Evolutionary conservation across 2,888 invertebrate genomes (phyloP).

Genomic region (Amphimallon solstitiale): DNA sequence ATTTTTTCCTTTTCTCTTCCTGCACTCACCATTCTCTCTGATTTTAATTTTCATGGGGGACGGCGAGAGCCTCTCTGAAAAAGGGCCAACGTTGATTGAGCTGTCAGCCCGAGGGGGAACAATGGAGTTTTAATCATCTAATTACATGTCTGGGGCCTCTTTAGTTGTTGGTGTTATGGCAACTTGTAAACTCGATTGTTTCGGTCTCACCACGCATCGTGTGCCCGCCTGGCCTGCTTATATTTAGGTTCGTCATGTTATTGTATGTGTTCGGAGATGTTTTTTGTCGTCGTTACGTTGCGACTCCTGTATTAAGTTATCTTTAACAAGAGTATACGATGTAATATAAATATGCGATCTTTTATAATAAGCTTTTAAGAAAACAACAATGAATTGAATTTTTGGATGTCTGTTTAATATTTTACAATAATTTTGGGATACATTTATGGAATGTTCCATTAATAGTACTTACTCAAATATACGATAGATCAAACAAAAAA

Average conservation of each 20-base stretch:
- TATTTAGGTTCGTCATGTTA: background rate
- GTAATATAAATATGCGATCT: too few relatives aligned
- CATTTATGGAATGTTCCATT: too few relatives aligned
- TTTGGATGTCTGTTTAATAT: too few relatives aligned
- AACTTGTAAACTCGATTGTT: constrained; percentile 54
- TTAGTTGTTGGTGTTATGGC: constrained; percentile 59
- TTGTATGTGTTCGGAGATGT: background rate
- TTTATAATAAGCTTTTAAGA: too few relatives aligned
- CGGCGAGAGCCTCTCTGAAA: constrained; percentile 15
- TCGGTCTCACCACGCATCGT: constrained; percentile 19
- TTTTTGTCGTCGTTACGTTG: background rate
- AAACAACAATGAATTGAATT: too few relatives aligned
- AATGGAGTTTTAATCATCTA: constrained; percentile 63
- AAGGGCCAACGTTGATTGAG: constrained; percentile 59
- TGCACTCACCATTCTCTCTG: constrained; percentile 43
- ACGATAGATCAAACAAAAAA: too few relatives aligned
- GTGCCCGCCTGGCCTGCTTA: background rate
- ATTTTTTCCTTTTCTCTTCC: constrained; percentile 9
- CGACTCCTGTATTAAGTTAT: too few relatives aligned
- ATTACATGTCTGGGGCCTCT: constrained; percentile 61
- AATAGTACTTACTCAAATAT: too few relatives aligned
- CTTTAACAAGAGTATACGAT: too few relatives aligned
- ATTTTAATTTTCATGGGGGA: constrained; percentile 51
- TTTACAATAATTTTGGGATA: too few relatives aligned
- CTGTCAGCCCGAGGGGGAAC: constrained; percentile 62